Percentiles rank a stretch among this genome's conserved stretches.
These are phyloP conservation scores for Psittacula derbiana DNA, from an alignment of 2,797 vertebrate species.

Conservation along the genomic window DNA sequence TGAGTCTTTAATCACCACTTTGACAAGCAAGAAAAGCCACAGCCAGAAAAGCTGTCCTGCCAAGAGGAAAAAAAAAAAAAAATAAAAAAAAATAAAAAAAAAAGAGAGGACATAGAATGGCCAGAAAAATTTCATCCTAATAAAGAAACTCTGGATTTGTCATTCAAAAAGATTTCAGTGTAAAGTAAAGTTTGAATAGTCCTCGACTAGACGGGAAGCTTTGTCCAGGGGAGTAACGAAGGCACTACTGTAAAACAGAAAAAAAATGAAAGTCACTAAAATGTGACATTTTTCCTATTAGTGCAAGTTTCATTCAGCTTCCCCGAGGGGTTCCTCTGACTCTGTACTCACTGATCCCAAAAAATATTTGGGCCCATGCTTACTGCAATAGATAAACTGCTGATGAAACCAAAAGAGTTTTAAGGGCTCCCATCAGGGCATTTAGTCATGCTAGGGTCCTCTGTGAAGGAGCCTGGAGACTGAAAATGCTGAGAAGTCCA, in stretches of 20 bases:
- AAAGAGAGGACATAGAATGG: not conserved
- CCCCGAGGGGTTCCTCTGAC: not conserved
- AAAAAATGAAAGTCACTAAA: not conserved
- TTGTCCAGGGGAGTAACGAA: not conserved
- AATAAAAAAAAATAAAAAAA: too few species aligned
- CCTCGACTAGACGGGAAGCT: not conserved
- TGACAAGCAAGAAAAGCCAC: not conserved
- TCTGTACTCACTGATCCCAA: not conserved
- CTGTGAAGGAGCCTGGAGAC: not conserved
- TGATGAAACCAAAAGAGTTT: not conserved
- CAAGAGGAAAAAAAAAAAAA: not conserved
- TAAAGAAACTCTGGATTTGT: not conserved
- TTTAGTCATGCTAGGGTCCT: not conserved
- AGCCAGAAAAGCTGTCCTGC: not conserved
- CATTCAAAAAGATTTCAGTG: not conserved
- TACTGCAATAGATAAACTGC: slow-evolving; percentile 13
- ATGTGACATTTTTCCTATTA: slow-evolving; percentile 24
- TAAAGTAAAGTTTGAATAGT: not conserved
- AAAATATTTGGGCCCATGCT: not conserved
- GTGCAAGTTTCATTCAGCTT: not conserved
- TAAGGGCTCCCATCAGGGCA: not conserved
- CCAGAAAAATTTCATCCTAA: not conserved
- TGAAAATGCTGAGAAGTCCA: not conserved
- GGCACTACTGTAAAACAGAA: not conserved
- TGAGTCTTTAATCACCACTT: not conserved